phyloP scores from a whole-genome alignment of 2,113 vertebrate genomes.

The Sorex fumeus region DNA sequence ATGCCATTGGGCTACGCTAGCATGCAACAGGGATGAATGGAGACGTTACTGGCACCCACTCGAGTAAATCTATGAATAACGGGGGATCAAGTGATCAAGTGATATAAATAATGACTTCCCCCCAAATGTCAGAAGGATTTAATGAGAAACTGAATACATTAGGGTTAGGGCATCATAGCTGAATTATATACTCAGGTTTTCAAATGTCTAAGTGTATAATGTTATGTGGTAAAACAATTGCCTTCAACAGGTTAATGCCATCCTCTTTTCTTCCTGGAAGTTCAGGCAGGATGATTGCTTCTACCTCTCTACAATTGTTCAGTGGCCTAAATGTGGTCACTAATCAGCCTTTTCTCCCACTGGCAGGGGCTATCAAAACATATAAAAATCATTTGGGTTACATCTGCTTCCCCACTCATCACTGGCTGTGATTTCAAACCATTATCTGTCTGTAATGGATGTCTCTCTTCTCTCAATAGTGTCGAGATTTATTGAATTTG shows the following conservation, averaged over 20 bases:
- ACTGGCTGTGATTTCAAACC: conserved; percentile 81
- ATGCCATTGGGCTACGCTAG: no score
- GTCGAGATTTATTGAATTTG: conserved; percentile 88
- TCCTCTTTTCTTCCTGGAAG: conserved; percentile 59
- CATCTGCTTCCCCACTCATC: conserved; percentile 88
- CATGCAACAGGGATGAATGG: no score
- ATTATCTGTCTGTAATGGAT: conserved; percentile 80
- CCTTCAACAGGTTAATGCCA: conserved; percentile 68
- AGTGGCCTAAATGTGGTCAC: conserved; percentile 82
- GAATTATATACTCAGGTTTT: conserved; percentile 55
- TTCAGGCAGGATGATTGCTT: conserved; percentile 66
- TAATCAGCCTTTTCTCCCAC: conserved; percentile 80
- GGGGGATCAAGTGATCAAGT: no score
- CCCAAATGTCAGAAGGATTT: not conserved
- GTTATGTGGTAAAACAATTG: conserved; percentile 56
- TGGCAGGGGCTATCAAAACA: conserved; percentile 79
- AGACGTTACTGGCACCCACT: no score
- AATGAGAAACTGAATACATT: not conserved
- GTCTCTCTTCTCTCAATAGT: conserved; percentile 80
- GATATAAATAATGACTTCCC: not conserved
- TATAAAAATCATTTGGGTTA: conserved; percentile 85
- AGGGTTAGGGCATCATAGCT: not conserved
- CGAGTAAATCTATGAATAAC: no score
- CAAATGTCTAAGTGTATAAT: conserved; percentile 56
- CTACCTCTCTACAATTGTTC: conserved; percentile 71